Percentiles rank a stretch among this genome's conserved stretches.
Evolutionary conservation across 1,140 invertebrate species (phyloP).

Genomic region (Psilanteris sp.): DNA sequence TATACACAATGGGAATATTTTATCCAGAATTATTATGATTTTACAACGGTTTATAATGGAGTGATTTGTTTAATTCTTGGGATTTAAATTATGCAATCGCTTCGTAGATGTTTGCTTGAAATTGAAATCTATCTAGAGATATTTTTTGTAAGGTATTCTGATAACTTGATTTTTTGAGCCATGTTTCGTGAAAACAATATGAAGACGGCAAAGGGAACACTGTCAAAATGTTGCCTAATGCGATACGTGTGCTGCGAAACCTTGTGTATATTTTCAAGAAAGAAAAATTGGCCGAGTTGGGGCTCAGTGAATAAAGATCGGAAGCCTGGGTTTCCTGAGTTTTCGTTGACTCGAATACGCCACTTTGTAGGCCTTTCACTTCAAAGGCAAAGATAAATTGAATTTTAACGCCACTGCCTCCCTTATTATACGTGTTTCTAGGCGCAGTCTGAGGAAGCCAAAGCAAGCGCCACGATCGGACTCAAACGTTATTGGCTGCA

Average conservation of each 20-base stretch:
- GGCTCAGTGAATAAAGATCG: constrained; percentile 60
- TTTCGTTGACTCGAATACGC: constrained; percentile 42
- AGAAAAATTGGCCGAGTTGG: no score
- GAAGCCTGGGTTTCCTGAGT: constrained; percentile 53
- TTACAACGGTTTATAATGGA: no score
- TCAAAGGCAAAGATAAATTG: constrained; percentile 72
- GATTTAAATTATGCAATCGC: no score
- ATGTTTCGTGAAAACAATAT: constrained; percentile 7
- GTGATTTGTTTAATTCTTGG: no score
- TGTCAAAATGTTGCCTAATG: constrained; percentile 13
- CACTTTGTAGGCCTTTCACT: constrained; percentile 61
- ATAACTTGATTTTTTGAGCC: constrained; percentile 7
- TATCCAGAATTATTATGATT: no score
- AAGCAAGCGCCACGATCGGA: constrained; percentile 40
- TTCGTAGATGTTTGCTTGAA: no score
- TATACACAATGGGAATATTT: no score
- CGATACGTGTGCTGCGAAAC: constrained; percentile 42
- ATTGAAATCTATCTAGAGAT: no score
- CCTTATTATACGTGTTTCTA: constrained; percentile 59
- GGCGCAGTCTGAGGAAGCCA: constrained; percentile 32
- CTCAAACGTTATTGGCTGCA: constrained; percentile 32
- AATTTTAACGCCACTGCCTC: constrained; percentile 67
- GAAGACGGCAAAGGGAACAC: constrained; percentile 2
- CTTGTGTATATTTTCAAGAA: no score
- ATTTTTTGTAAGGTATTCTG: no score